Evolutionary conservation across 2,888 invertebrate genomes (phyloP).

Genomic region (Cheilosia scutellata): DNA sequence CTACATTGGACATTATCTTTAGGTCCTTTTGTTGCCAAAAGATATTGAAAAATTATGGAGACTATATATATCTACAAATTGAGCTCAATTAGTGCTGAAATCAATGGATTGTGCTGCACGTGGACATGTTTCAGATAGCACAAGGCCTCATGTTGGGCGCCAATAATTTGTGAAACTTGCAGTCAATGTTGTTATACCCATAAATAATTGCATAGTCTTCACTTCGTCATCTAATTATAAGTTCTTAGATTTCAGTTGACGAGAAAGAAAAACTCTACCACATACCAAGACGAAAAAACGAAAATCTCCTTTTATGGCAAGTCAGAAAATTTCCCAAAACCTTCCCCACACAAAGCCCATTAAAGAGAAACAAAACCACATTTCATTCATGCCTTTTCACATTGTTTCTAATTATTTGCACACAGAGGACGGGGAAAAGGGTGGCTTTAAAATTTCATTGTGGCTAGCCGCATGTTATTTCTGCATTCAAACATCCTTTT

Average conservation of each 20-base stretch:
- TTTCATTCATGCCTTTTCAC: conserved; percentile 32
- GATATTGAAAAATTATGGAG: conserved; percentile 30
- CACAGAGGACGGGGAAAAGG: neutral
- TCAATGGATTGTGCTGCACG: no score
- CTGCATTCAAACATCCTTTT: conserved; percentile 2
- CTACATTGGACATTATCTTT: conserved; percentile 3
- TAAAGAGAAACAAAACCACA: conserved; percentile 23
- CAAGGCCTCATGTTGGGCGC: neutral
- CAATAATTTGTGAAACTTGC: neutral
- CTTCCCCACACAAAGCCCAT: neutral
- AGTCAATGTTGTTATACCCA: no score
- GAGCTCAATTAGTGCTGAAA: conserved; percentile 10
- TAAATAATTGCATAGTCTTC: no score
- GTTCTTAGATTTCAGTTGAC: no score
- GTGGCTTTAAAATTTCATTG: conserved; percentile 48
- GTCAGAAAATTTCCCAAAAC: neutral
- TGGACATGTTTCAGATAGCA: no score
- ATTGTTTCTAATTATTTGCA: conserved; percentile 44
- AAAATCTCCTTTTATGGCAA: neutral
- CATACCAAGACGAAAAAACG: neutral
- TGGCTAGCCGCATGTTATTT: conserved; percentile 37
- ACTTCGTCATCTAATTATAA: no score
- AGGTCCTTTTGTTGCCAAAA: neutral
- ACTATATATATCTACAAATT: conserved; percentile 25
- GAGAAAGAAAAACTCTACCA: neutral